A percentile compares a stretch with the other conserved stretches of the same genome.
Evolutionary conservation across 2,888 invertebrate species (phyloP).

Genomic region (Drosophila flavopinicola): DNA sequence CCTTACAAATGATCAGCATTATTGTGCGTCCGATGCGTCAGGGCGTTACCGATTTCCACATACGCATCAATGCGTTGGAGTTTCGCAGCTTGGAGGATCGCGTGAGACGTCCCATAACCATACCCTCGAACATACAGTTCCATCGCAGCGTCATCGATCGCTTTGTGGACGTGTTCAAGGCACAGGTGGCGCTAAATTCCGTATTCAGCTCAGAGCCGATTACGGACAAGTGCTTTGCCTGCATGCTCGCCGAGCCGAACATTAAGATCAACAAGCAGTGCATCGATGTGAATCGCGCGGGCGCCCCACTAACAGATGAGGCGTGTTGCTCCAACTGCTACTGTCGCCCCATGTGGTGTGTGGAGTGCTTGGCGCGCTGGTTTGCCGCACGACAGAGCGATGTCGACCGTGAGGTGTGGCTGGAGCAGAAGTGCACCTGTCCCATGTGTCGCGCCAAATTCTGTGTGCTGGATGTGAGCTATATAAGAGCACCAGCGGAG

Average conservation of each 20-base stretch:
- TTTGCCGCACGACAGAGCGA: slow-evolving; percentile 93
- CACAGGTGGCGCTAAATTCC: slow-evolving; percentile 90
- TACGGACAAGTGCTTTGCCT: slow-evolving; percentile 93
- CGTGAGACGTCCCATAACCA: slow-evolving; percentile 88
- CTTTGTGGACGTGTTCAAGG: slow-evolving; percentile 93
- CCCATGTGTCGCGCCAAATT: slow-evolving; percentile 94
- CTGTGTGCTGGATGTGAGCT: slow-evolving; percentile 93
- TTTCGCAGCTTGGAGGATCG: slow-evolving; percentile 91
- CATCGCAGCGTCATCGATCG: slow-evolving; percentile 92
- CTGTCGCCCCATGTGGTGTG: slow-evolving; percentile 96
- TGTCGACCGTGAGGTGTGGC: slow-evolving; percentile 90
- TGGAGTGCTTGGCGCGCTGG: slow-evolving; percentile 93
- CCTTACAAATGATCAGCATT: slow-evolving; percentile 93
- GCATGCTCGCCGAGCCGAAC: slow-evolving; percentile 91
- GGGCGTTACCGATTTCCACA: slow-evolving; percentile 87
- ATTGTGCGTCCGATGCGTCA: slow-evolving; percentile 88
- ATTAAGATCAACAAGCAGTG: slow-evolving; percentile 92
- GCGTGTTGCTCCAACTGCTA: slow-evolving; percentile 86
- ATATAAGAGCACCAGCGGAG: slow-evolving; percentile 53
- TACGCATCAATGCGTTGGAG: slow-evolving; percentile 91
- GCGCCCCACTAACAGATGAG: slow-evolving; percentile 80
- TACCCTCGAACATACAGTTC: slow-evolving; percentile 89
- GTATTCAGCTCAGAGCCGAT: slow-evolving; percentile 88
- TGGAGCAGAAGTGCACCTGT: slow-evolving; percentile 92
- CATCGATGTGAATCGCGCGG: slow-evolving; percentile 85